Conservation (phyloP, 2,888 invertebrate species). For the Meandrusa payeni region DNA sequence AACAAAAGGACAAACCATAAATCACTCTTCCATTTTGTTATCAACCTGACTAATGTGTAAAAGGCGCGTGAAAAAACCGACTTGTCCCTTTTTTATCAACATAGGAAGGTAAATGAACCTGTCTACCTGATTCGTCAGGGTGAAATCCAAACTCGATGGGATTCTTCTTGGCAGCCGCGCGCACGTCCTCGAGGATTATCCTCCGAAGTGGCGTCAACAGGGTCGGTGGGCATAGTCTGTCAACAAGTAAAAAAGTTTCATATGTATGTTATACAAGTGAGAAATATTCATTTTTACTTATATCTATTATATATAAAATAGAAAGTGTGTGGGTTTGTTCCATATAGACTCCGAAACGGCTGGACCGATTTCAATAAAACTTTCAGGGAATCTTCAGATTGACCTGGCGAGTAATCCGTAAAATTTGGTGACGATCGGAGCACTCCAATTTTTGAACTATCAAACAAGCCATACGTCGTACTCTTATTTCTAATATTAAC, state of each 20-base stretch:
- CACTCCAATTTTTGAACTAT: too few relatives aligned
- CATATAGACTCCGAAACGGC: too few relatives aligned
- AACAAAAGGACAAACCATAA: constrained; percentile 4
- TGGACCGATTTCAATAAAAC: too few relatives aligned
- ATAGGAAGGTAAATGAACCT: constrained; percentile 26
- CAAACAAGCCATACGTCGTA: too few relatives aligned
- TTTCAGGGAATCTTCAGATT: too few relatives aligned
- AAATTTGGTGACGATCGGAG: too few relatives aligned
- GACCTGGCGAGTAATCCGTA: too few relatives aligned
- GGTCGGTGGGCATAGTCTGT: constrained; percentile 86
- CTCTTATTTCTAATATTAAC: too few relatives aligned
- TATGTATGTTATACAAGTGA: constrained; percentile 5
- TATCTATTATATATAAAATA: too few relatives aligned
- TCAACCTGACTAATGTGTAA: constrained; percentile 7
- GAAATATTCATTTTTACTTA: background rate
- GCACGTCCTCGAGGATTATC: constrained; percentile 85
- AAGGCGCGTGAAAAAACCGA: background rate
- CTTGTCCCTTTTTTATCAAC: constrained; percentile 4
- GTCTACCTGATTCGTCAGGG: constrained; percentile 81
- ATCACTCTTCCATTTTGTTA: constrained; percentile 3
- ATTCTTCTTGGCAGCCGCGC: constrained; percentile 82
- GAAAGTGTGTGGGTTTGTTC: too few relatives aligned
- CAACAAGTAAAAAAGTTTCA: constrained; percentile 31
- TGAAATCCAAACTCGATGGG: constrained; percentile 84
- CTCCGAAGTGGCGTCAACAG: constrained; percentile 84